phyloP scores from a whole-genome alignment of 2,797 vertebrate species.

The Garrulus glandarius region DNA sequence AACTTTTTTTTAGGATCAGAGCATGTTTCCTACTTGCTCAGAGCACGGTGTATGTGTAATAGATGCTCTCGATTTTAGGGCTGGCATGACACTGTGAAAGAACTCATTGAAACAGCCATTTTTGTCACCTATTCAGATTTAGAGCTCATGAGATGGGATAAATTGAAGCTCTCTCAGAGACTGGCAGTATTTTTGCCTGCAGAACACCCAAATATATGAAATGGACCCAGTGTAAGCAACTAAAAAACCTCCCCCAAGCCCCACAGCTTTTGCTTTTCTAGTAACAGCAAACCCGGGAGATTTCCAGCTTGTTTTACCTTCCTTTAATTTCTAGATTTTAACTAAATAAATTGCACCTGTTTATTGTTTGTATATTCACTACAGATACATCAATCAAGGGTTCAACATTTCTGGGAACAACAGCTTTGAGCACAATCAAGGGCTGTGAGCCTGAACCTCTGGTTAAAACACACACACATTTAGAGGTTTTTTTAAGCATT shows the following conservation, averaged over 20 bases:
- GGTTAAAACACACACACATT: background rate
- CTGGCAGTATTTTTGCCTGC: background rate
- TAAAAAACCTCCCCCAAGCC: background rate
- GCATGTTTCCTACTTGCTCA: conserved; percentile 2
- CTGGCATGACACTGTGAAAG: background rate
- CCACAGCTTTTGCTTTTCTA: background rate
- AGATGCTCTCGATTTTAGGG: background rate
- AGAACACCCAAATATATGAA: background rate
- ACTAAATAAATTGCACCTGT: background rate
- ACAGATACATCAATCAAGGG: background rate
- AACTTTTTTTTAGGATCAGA: conserved; percentile 58
- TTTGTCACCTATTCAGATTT: conserved; percentile 20
- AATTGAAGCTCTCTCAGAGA: background rate
- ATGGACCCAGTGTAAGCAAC: background rate
- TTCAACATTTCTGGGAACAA: background rate
- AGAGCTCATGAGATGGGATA: background rate
- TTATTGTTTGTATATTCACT: background rate
- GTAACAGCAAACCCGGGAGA: background rate
- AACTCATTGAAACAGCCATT: background rate
- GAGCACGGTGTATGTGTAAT: background rate
- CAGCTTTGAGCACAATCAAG: background rate
- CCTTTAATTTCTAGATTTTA: background rate
- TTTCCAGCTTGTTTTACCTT: background rate
- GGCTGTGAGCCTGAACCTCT: background rate
- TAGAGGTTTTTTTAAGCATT: background rate